These are phyloP conservation scores for Drosophila dunni DNA, from an alignment of 1,140 invertebrate species.

Conservation along the genomic window DNA sequence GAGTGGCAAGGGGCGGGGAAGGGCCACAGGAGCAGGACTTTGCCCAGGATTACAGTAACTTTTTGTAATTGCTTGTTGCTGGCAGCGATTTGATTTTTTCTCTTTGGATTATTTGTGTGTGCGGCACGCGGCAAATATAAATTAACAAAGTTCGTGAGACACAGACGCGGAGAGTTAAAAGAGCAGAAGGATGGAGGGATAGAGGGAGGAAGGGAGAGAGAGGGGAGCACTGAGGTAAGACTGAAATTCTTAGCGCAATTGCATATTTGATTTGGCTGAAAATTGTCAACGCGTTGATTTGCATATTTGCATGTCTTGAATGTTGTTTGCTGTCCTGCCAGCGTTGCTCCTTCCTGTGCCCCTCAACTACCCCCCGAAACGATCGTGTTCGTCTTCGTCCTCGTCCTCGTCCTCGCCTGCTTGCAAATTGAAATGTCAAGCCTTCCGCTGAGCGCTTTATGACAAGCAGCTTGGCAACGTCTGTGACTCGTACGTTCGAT, in stretches of 20 bases:
- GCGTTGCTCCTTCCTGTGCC: no score
- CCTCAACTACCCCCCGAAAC: no score
- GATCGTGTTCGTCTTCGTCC: slow-evolving; percentile 1
- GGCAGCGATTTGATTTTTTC: slow-evolving; percentile 49
- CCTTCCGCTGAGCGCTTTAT: slow-evolving; percentile 76
- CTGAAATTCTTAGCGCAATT: slow-evolving; percentile 50
- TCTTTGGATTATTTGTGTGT: slow-evolving; percentile 50
- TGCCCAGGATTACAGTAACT: slow-evolving; percentile 72
- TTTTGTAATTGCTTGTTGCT: slow-evolving; percentile 79
- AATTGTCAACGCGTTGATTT: slow-evolving; percentile 76
- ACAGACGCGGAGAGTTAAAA: slow-evolving; percentile 24
- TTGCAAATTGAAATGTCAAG: slow-evolving; percentile 83
- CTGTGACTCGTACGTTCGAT: slow-evolving; percentile 30
- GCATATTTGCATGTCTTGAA: slow-evolving; percentile 78
- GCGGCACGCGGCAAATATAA: slow-evolving; percentile 79
- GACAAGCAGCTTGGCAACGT: slow-evolving; percentile 67
- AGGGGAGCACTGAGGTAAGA: not conserved
- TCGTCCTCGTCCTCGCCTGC: slow-evolving; percentile 33
- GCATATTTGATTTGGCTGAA: slow-evolving; percentile 77
- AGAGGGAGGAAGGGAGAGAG: not conserved
- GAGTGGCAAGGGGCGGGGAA: no score
- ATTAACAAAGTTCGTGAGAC: slow-evolving; percentile 78
- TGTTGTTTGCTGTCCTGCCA: slow-evolving; percentile 29
- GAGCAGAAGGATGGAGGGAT: slow-evolving; percentile 2
- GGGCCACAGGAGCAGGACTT: not conserved